A percentile compares a stretch with the other conserved stretches of the same genome.
phyloP scores from a whole-genome alignment of 2,888 invertebrate genomes.

The Emmelina monodactyla region DNA sequence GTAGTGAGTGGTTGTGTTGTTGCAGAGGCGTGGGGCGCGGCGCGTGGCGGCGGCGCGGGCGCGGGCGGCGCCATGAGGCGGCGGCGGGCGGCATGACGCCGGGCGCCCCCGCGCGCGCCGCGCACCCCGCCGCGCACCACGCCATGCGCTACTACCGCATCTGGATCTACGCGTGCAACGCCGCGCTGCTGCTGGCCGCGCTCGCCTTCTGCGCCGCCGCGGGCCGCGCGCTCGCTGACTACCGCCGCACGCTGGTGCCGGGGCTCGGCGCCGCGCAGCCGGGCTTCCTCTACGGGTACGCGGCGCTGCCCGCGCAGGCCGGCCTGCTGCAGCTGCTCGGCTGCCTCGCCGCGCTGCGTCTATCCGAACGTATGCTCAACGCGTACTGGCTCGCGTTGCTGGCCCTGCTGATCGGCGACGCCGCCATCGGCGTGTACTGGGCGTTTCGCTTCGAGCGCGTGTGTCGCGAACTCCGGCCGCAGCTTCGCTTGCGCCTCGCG shows the following conservation, averaged over 20 bases:
- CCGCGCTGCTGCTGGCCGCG: slow-evolving; percentile 84
- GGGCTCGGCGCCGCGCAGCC: slow-evolving; percentile 81
- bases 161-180: slow-evolving; percentile 93
- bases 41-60: slow-evolving; percentile 65
- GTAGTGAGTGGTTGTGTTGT: slow-evolving; percentile 12
- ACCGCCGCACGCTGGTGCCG: slow-evolving; percentile 75
- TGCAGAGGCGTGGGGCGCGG: slow-evolving; percentile 64
- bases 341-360: slow-evolving; percentile 80
- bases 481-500: slow-evolving; percentile 66
- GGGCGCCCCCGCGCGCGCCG: slow-evolving; percentile 65
- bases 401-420: slow-evolving; percentile 82
- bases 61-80: slow-evolving; percentile 64
- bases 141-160: slow-evolving; percentile 84
- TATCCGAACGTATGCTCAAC: slow-evolving; percentile 82
- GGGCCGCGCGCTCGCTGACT: slow-evolving; percentile 75
- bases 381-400: slow-evolving; percentile 84
- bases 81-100: slow-evolving; percentile 67
- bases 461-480: slow-evolving; percentile 76
- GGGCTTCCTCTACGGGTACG: slow-evolving; percentile 84
- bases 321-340: slow-evolving; percentile 77
- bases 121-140: slow-evolving; percentile 63
- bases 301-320: slow-evolving; percentile 78
- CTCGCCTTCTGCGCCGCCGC: slow-evolving; percentile 82
- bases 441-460: slow-evolving; percentile 80
- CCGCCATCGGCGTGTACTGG: slow-evolving; percentile 85